Conservation (phyloP, 2,797 vertebrate genomes). For the Falco concolor region DNA sequence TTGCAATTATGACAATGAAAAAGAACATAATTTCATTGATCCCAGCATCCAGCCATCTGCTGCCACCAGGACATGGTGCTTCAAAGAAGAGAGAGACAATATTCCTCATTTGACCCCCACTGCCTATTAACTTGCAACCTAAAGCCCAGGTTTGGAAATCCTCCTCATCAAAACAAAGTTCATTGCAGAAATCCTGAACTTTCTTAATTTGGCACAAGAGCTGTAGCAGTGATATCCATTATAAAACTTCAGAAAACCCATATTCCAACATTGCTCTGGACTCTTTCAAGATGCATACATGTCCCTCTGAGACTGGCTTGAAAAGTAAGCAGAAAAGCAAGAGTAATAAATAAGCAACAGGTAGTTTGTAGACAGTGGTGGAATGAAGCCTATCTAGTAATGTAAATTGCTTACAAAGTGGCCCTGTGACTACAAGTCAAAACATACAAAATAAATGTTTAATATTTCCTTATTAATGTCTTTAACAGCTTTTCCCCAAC, state of each 20-base stretch:
- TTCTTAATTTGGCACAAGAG: not conserved
- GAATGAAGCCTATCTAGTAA: not conserved
- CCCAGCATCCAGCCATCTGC: not conserved
- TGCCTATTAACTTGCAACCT: not conserved
- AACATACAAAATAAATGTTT: not conserved
- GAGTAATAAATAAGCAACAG: not conserved
- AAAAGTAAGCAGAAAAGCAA: not conserved
- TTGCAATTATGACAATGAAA: not conserved
- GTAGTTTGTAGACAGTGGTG: not conserved
- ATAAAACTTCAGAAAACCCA: not conserved
- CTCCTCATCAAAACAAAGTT: not conserved
- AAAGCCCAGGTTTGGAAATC: not conserved
- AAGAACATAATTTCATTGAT: not conserved
- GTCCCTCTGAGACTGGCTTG: not conserved
- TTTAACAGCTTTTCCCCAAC: not conserved
- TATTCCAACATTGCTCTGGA: not conserved
- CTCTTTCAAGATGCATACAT: not conserved
- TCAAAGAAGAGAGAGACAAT: not conserved
- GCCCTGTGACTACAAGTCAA: not conserved
- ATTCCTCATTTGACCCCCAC: not conserved
- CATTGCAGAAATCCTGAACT: not conserved
- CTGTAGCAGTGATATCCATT: not conserved
- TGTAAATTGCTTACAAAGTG: not conserved
- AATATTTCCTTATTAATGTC: constrained; percentile 7
- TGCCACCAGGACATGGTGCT: not conserved